Conservation (phyloP, 2,113 vertebrate species). For the Xenus cinereus region DNA sequence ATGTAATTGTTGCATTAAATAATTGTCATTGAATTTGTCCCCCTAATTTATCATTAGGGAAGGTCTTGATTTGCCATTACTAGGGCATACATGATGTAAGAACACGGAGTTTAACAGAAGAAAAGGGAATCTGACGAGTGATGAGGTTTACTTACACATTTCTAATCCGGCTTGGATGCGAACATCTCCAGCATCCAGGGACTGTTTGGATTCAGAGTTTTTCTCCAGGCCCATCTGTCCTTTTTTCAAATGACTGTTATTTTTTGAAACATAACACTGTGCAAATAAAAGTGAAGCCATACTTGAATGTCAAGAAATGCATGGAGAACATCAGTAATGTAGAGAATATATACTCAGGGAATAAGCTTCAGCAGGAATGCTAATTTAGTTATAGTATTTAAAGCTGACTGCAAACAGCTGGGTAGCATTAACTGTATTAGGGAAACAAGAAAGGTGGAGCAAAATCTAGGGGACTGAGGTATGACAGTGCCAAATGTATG, state of each 20-base stretch:
- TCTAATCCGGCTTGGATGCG: conserved; percentile 2
- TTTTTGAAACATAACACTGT: conserved; percentile 48
- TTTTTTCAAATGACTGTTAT: neutral
- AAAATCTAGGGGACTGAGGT: conserved; percentile 49
- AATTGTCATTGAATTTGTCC: neutral
- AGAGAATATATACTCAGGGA: conserved; percentile 59
- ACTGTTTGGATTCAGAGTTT: neutral
- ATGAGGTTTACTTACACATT: conserved; percentile 3
- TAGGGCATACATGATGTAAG: neutral
- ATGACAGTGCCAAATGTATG: conserved; percentile 70
- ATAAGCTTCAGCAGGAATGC: conserved; percentile 62
- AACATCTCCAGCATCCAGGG: neutral
- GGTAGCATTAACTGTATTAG: conserved; percentile 62
- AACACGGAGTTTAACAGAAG: neutral
- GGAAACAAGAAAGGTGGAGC: conserved; percentile 69
- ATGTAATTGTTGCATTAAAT: neutral
- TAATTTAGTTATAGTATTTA: conserved; percentile 69
- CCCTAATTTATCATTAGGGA: neutral
- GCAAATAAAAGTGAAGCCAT: conserved; percentile 50
- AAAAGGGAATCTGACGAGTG: neutral
- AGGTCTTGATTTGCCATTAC: neutral
- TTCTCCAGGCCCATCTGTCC: neutral
- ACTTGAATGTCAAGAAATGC: conserved; percentile 58
- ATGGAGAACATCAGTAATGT: conserved; percentile 55
- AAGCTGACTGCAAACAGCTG: conserved; percentile 70